Conservation (phyloP, 2,888 invertebrate genomes). For the Lymantria dispar region DNA sequence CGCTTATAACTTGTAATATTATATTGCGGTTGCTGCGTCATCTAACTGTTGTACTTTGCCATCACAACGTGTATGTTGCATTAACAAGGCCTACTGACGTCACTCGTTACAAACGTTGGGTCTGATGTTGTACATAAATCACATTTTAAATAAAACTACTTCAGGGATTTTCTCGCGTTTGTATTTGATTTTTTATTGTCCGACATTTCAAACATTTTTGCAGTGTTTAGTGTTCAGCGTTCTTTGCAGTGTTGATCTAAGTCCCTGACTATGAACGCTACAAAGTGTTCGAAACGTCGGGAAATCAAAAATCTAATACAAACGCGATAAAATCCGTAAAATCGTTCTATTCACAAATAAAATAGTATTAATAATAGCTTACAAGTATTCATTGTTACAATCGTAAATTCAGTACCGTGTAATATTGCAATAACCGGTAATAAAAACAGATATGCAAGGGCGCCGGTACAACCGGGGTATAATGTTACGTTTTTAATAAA, state of each 20-base stretch:
- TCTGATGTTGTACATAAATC: constrained; percentile 3
- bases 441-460: neutral
- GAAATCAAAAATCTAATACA: too few relatives aligned
- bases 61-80: constrained; percentile 7
- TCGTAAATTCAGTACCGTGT: constrained; percentile 1
- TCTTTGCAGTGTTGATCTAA: too few relatives aligned
- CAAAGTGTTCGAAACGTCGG: too few relatives aligned
- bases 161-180: constrained; percentile 3
- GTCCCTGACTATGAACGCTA: too few relatives aligned
- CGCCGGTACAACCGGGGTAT: neutral
- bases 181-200: too few relatives aligned
- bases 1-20: constrained; percentile 1
- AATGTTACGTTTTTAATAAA: constrained; percentile 4
- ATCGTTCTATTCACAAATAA: too few relatives aligned
- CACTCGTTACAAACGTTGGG: constrained; percentile 1
- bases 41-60: constrained; percentile 3
- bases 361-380: neutral
- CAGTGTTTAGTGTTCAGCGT: too few relatives aligned
- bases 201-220: too few relatives aligned
- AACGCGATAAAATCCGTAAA: too few relatives aligned
- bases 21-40: constrained; percentile 7
- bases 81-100: constrained; percentile 26
- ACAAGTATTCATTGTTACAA: neutral
- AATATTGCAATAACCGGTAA: neutral
- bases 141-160: neutral